These are phyloP conservation scores for Neosalanx taihuensis DNA, from an alignment of 2,797 vertebrate species.

Conservation along the genomic window DNA sequence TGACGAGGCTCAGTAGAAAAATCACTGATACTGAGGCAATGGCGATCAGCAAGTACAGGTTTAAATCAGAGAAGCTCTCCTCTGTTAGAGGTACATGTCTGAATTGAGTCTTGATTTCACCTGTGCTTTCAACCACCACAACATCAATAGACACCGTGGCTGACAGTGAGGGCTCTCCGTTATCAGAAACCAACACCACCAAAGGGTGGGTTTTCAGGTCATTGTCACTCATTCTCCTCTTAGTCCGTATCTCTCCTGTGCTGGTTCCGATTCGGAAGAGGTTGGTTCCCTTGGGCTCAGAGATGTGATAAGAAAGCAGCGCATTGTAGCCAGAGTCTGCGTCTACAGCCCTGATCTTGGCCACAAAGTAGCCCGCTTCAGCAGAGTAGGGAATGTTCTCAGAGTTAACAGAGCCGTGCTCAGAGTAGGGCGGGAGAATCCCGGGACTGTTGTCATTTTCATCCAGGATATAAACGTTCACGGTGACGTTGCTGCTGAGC, in stretches of 20 bases:
- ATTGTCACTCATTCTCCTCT: slow-evolving; percentile 30
- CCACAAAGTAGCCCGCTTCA: slow-evolving; percentile 43
- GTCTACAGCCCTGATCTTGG: slow-evolving; percentile 38
- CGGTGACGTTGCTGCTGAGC: slow-evolving; percentile 54
- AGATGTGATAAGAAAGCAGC: slow-evolving; percentile 39
- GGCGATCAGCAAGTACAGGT: slow-evolving; percentile 56
- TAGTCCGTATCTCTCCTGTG: slow-evolving; percentile 38
- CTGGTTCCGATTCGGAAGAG: slow-evolving; percentile 32
- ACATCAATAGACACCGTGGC: slow-evolving; percentile 60
- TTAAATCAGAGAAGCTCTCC: slow-evolving; percentile 54
- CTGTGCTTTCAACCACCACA: slow-evolving; percentile 53
- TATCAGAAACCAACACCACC: slow-evolving; percentile 60
- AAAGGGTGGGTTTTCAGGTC: slow-evolving; percentile 55
- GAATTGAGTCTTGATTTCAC: slow-evolving; percentile 48
- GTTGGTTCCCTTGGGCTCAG: slow-evolving; percentile 28
- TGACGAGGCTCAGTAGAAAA: slow-evolving; percentile 57
- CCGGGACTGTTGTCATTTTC: slow-evolving; percentile 64
- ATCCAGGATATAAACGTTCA: slow-evolving; percentile 57
- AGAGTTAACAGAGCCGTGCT: slow-evolving; percentile 54
- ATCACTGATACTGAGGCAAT: slow-evolving; percentile 53
- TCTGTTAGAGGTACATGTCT: slow-evolving; percentile 50
- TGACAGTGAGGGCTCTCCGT: slow-evolving; percentile 61
- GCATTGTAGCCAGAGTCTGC: slow-evolving; percentile 41
- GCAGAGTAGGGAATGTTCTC: slow-evolving; percentile 52
- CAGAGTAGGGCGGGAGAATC: slow-evolving; percentile 55